Percentiles rank a stretch among this genome's conserved stretches.
Evolutionary conservation across 2,797 vertebrate genomes (phyloP).

Genomic region (Notolepis coatsorum): DNA sequence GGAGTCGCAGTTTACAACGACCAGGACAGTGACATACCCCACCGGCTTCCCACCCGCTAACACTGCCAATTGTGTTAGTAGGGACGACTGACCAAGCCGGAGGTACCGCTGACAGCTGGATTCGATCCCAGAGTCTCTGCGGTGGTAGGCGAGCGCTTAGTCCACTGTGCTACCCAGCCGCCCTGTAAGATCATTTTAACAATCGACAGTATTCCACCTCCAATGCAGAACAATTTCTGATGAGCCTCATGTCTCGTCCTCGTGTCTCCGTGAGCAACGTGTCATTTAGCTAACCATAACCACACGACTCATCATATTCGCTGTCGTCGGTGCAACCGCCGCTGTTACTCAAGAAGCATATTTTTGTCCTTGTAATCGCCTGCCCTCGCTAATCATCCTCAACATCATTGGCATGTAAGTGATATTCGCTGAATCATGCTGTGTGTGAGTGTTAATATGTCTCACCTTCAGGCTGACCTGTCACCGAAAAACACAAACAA

Average conservation of each 20-base stretch:
- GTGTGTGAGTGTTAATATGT: conserved; percentile 8
- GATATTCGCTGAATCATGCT: conserved; percentile 30
- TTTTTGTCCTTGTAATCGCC: conserved; percentile 6
- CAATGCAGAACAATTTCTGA: background rate
- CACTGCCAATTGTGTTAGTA: no score
- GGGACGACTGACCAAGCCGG: no score
- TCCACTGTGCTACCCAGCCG: background rate
- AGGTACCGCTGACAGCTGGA: no score
- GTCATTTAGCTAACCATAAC: no score
- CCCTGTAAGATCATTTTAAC: background rate
- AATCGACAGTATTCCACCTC: background rate
- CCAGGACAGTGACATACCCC: no score
- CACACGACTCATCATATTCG: conserved; percentile 1
- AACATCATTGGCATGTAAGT: background rate
- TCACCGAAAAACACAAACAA: conserved; percentile 42
- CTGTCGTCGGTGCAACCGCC: background rate
- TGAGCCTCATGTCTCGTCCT: background rate
- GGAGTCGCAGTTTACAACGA: no score
- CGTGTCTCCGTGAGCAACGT: no score
- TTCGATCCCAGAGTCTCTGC: no score
- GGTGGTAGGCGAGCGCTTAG: no score
- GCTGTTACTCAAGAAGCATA: background rate
- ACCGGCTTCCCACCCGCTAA: no score
- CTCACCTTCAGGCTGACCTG: conserved; percentile 26
- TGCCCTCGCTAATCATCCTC: no score